A percentile compares a stretch with the other conserved stretches of the same genome.
Evolutionary conservation across 2,113 vertebrate species (phyloP).

Genomic region (Paramisgurnus dabryanus): DNA sequence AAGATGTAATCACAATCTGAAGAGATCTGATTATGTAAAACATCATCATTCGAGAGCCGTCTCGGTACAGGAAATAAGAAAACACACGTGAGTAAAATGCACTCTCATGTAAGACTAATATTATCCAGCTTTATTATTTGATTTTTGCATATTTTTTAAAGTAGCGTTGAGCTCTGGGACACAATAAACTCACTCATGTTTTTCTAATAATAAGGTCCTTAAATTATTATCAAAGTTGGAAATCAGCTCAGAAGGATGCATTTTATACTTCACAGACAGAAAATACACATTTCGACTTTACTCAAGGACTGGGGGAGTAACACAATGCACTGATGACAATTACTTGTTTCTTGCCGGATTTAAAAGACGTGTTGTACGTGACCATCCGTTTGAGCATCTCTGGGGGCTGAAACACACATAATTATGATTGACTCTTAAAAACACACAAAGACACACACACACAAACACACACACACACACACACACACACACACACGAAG

Average conservation of each 20-base stretch:
- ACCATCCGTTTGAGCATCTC: constrained; percentile 99
- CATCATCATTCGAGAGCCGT: too few species aligned
- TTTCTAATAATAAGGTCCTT: too few species aligned
- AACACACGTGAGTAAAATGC: too few species aligned
- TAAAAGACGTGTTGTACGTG: constrained; percentile 96
- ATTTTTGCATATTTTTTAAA: too few species aligned
- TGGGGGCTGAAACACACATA: constrained; percentile 78
- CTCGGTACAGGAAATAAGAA: too few species aligned
- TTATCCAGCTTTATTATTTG: too few species aligned
- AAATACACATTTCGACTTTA: background rate
- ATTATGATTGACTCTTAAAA: background rate
- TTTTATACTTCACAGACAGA: background rate
- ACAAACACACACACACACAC: background rate
- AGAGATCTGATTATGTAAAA: too few species aligned
- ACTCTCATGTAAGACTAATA: too few species aligned
- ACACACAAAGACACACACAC: background rate
- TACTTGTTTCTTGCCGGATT: constrained; percentile 88
- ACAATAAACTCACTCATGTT: too few species aligned
- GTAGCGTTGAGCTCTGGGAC: too few species aligned
- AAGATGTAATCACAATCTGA: background rate
- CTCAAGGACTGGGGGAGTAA: background rate
- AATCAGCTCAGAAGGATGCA: background rate
- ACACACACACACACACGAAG: constrained; percentile 2
- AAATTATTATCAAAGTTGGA: background rate
- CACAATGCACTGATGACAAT: constrained; percentile 40